Base-by-base conservation (phyloP, 2,113 vertebrate genomes). In the Phylloscopus trochilus region DNA sequence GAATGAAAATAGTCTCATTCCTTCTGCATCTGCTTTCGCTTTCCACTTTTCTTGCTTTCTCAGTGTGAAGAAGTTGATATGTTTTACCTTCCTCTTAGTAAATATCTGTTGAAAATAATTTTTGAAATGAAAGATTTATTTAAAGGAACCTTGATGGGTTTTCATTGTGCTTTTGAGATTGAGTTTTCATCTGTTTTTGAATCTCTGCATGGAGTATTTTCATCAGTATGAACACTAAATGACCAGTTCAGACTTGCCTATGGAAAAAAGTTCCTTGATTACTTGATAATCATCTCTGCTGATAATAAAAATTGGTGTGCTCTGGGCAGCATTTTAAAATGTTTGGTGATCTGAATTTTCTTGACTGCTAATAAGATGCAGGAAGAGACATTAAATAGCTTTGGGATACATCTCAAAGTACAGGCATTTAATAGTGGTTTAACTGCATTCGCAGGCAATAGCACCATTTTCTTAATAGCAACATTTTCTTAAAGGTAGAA, bases 391-490 rank as follows among this genome's bases (percentile, higher is more conserved):
- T 68, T 27, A 74, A 90, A 82, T 82, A 70, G 78, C 58, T 95
- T 90, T 80, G 64, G 67, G 44, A 60, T 89, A 24, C 78, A 41
- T 96, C 96, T 91, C 73, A 89, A 82, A 90, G 23, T 85, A 51
- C 12, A 60, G 21, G 2, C 35, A 73, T 79, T 95, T 95, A 95
- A 90, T 87, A 83, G 49, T 18, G 9, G 59, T 89, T 91, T 91
- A 93, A 94, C 77, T 89, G 78, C 41, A 55, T 91, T 93, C 94
- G 41, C 41, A 85, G 64, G 76, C 79, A 92, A 91, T 89, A 87
- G 43, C 20, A 79, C 33, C 30, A 75, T 90, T 95, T 81, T 79
- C 86, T 93, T 83, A 94, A 93, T 94, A 78, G 53, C 58, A 74
- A 13, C 30, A 23, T 69, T 78, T 69, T 53, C 27, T 93, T 93